Evolutionary conservation across 2,888 invertebrate species (phyloP), one percentile per base, ranked within the genome.

Genomic region (Lasioglossum marginatum): DNA sequence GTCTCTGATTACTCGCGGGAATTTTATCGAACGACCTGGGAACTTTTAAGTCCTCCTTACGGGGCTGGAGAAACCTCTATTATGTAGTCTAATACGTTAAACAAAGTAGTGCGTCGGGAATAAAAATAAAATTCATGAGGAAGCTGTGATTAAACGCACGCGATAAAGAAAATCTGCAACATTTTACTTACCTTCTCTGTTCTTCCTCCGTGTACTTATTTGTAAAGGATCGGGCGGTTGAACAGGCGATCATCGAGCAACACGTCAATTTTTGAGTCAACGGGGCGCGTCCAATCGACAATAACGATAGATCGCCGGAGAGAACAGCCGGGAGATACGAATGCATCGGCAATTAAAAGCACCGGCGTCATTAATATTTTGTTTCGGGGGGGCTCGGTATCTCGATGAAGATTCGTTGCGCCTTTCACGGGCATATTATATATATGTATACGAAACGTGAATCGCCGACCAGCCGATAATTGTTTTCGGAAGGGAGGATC

Each of bases 341-440:
- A 43, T 45, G 63, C 37, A 14, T 16, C 27, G 12, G 79, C 75
- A 84, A 85, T 66, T 79, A 57, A 66, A 79, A 71, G 37, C 34
- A 60, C 52, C 63, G 48, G 43, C 52, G 31, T 57, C 79, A 34
- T 76, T 79, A 79, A 85, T 85, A 85, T 76, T 79, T 76, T 57
- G n/a, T 79, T 63, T 40, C 45, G 43, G 19, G 10, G 48, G 43
- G 27, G 60, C 31, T 34, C 34, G 43, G 72, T 77, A 77, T 83
- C 83, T 57, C 83, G 77, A 83, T 77, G 77, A 77, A 73, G 83
- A 83, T 83, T 83, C 83, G 83, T 83, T 77, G 77, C 81, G 82
- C 43, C n/a, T 19, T 31, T 37, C 66, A 48, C 80, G 52, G 34
- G 31, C 12, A 27, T 27, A 43, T 34, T 16, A 57, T 63, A 73